Percentiles rank a stretch among this genome's conserved stretches.
phyloP scores from a whole-genome alignment of 1,140 invertebrate species.

The Drosophila bocki region DNA sequence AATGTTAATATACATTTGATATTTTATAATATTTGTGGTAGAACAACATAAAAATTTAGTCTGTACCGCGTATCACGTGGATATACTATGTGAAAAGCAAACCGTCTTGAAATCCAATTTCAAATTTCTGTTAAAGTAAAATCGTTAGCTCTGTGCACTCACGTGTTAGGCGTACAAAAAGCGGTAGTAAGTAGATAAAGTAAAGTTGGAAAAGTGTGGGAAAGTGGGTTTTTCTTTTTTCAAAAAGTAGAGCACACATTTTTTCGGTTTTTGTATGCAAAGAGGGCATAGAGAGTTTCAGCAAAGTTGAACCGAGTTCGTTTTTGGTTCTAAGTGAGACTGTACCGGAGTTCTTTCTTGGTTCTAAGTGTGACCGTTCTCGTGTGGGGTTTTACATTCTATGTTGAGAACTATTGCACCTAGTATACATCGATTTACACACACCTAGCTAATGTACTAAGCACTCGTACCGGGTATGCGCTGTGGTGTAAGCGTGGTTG shows the following conservation, averaged over 20 bases:
- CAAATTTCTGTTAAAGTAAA: not conserved
- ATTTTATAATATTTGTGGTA: constrained; percentile 14
- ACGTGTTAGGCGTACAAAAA: constrained; percentile 17
- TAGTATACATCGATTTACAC: constrained; percentile 8
- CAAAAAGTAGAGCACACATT: constrained; percentile 1
- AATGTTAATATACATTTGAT: constrained; percentile 1
- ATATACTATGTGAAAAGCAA: not conserved
- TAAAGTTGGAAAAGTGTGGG: constrained; percentile 14
- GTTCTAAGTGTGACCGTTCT: constrained; percentile 3
- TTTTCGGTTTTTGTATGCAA: not conserved
- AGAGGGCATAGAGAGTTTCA: constrained; percentile 2
- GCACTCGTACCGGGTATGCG: constrained; percentile 16
- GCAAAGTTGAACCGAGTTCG: constrained; percentile 1
- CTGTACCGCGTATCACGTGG: constrained; percentile 4
- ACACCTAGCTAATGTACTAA: constrained; percentile 16
- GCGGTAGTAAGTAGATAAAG: constrained; percentile 7
- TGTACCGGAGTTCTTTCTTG: not conserved
- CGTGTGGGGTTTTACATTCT: constrained; percentile 10
- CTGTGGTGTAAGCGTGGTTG: constrained; percentile 12
- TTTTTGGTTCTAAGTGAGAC: constrained; percentile 1
- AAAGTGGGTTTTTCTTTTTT: not conserved
- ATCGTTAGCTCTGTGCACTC: constrained; percentile 1
- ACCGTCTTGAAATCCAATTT: not conserved
- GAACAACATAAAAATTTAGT: constrained; percentile 11
- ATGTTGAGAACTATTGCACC: constrained; percentile 6